Conservation (phyloP, 2,888 invertebrate genomes). For the Epistrophe grossulariae region DNA sequence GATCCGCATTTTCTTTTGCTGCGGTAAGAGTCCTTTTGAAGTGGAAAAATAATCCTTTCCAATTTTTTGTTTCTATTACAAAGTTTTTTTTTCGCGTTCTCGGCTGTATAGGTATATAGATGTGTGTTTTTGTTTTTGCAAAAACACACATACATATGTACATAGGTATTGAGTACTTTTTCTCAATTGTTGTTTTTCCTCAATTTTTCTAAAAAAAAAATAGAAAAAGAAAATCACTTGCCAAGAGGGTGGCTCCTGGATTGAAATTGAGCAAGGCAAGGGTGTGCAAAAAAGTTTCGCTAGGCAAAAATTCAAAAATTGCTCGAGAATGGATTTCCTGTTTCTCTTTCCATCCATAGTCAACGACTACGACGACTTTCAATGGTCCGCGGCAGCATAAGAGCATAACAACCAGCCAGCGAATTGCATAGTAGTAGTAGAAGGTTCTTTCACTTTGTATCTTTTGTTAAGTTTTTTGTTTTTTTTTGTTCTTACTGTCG, state of each 20-base stretch:
- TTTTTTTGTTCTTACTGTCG: slow-evolving; percentile 19
- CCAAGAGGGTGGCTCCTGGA: slow-evolving; percentile 8
- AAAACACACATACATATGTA: slow-evolving; percentile 5
- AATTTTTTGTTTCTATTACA: slow-evolving; percentile 73
- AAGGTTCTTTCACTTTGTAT: slow-evolving; percentile 51
- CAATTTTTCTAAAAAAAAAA: slow-evolving; percentile 27
- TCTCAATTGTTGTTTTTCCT: slow-evolving; percentile 31
- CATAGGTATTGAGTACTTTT: not conserved
- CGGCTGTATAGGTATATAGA: not conserved
- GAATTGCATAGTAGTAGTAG: slow-evolving; percentile 34
- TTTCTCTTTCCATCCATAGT: not conserved
- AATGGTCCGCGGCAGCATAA: slow-evolving; percentile 58
- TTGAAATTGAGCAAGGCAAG: slow-evolving; percentile 8
- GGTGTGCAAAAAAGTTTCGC: slow-evolving; percentile 28
- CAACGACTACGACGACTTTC: slow-evolving; percentile 37
- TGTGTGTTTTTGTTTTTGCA: slow-evolving; percentile 28
- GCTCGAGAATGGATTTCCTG: slow-evolving; percentile 49
- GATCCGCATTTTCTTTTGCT: slow-evolving; percentile 59
- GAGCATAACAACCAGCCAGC: slow-evolving; percentile 49
- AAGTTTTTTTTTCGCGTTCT: slow-evolving; percentile 56
- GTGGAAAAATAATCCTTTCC: slow-evolving; percentile 74
- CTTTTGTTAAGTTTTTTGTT: slow-evolving; percentile 49
- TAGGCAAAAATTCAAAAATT: slow-evolving; percentile 65
- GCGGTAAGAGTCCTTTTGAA: slow-evolving; percentile 67
- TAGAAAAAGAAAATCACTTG: slow-evolving; percentile 22